Percentiles rank a stretch among this genome's conserved stretches.
Evolutionary conservation across 2,797 vertebrate species (phyloP).

Genomic region (Hozukius guyotensis): DNA sequence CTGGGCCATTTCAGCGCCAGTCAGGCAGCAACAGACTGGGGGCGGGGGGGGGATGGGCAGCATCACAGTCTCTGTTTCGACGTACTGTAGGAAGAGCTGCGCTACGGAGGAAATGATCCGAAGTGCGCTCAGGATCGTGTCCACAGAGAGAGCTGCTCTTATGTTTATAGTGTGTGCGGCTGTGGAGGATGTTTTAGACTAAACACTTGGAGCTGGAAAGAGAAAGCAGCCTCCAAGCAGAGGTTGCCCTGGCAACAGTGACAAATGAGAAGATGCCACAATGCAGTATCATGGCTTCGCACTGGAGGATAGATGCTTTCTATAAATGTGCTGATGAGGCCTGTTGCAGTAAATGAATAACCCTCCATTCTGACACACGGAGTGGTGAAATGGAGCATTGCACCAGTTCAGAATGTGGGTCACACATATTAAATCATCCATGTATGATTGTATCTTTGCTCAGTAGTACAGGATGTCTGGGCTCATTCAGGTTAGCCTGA

Average conservation of each 20-base stretch:
- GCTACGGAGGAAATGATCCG: neutral
- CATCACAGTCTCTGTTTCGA: constrained; percentile 10
- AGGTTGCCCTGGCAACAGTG: constrained; percentile 62
- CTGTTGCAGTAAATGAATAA: constrained; percentile 31
- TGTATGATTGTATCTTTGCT: constrained; percentile 47
- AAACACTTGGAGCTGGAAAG: constrained; percentile 1
- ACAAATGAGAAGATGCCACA: constrained; percentile 54
- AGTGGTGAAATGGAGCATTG: constrained; percentile 48
- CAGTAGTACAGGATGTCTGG: neutral
- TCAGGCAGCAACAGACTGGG: constrained; percentile 47
- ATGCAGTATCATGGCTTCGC: constrained; percentile 34
- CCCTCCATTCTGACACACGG: constrained; percentile 2
- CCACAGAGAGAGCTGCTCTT: constrained; percentile 13
- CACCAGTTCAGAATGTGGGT: constrained; percentile 70
- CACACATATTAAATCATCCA: constrained; percentile 68
- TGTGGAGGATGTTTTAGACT: neutral
- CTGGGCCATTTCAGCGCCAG: constrained; percentile 53
- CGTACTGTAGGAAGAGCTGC: neutral
- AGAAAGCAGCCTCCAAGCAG: constrained; percentile 4
- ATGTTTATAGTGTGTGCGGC: constrained; percentile 1
- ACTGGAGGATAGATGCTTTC: constrained; percentile 22
- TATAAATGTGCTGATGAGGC: constrained; percentile 45
- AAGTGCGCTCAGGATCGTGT: constrained; percentile 1
- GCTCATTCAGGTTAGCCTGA: neutral
- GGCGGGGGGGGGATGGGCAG: constrained; percentile 31